These are phyloP conservation scores for Mormyrus proboscirostris DNA, from an alignment of 2,797 vertebrate genomes.

Conservation along the genomic window DNA sequence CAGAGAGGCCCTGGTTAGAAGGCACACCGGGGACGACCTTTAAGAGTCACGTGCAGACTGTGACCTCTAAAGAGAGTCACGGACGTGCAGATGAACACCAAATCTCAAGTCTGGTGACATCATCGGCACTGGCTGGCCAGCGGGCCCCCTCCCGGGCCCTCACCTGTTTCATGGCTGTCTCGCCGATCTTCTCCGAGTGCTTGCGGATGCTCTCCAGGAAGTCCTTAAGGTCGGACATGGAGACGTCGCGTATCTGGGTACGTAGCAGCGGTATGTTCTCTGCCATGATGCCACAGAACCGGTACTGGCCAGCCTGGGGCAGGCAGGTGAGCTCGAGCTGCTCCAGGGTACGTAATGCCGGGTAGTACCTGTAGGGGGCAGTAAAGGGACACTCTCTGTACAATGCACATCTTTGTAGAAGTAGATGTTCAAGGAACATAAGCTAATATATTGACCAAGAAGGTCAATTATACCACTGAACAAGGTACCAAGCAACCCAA, in stretches of 20 bases:
- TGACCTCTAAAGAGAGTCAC: neutral
- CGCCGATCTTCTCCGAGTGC: conserved; percentile 92
- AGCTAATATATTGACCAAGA: neutral
- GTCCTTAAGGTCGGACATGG: conserved; percentile 91
- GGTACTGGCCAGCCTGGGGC: conserved; percentile 83
- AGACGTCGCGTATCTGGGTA: conserved; percentile 83
- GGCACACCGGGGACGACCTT: neutral
- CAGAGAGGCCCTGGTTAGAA: neutral
- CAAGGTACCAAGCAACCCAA: neutral
- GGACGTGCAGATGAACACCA: neutral
- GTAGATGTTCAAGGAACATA: neutral
- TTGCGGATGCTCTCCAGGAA: conserved; percentile 97
- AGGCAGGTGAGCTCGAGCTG: conserved; percentile 83
- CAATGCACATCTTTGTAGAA: neutral
- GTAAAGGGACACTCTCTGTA: neutral
- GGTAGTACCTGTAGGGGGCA: conserved; percentile 74
- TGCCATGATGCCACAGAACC: conserved; percentile 90
- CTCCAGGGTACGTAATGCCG: conserved; percentile 84
- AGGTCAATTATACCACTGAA: neutral
- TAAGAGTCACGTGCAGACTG: neutral
- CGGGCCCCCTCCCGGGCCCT: neutral
- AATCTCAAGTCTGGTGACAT: neutral
- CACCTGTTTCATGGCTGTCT: conserved; percentile 95
- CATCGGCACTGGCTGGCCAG: neutral
- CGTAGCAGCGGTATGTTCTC: conserved; percentile 84